A percentile compares a stretch with the other conserved stretches of the same genome.
Conservation (phyloP, 2,113 vertebrate genomes). For the Crocuta crocuta region DNA sequence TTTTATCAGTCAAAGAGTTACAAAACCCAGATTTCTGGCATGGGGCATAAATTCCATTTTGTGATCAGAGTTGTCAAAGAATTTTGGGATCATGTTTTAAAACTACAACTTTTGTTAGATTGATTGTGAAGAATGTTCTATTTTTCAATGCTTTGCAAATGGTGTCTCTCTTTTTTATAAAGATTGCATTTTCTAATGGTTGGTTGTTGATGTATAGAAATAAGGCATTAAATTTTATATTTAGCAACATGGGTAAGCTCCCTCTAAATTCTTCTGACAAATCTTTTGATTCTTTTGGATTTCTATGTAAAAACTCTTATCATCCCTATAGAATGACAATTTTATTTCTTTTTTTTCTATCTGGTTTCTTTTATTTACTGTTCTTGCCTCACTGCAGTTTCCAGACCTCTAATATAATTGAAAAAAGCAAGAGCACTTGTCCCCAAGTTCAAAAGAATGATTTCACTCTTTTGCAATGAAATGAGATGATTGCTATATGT, state of each 20-base stretch:
- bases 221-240: conserved; percentile 17
- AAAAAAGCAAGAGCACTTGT: not conserved
- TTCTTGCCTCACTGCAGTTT: not conserved
- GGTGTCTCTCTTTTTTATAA: not conserved
- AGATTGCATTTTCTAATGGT: not conserved
- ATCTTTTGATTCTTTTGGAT: conserved; percentile 34
- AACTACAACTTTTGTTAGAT: not conserved
- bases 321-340: not conserved
- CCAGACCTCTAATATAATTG: not conserved
- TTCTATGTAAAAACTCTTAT: not conserved
- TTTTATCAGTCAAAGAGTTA: not conserved
- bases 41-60: not conserved
- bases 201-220: not conserved
- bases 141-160: conserved; percentile 31
- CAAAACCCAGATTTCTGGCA: not conserved
- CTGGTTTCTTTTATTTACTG: not conserved
- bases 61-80: not conserved
- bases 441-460: not conserved
- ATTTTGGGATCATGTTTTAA: not conserved
- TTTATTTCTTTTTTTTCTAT: not conserved
- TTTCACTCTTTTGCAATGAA: conserved; percentile 40
- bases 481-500: not conserved
- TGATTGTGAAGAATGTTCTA: not conserved
- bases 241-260: not conserved
- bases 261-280: not conserved